phyloP scores from a whole-genome alignment of 1,140 invertebrate genomes.

The Notospermus geniculatus region DNA sequence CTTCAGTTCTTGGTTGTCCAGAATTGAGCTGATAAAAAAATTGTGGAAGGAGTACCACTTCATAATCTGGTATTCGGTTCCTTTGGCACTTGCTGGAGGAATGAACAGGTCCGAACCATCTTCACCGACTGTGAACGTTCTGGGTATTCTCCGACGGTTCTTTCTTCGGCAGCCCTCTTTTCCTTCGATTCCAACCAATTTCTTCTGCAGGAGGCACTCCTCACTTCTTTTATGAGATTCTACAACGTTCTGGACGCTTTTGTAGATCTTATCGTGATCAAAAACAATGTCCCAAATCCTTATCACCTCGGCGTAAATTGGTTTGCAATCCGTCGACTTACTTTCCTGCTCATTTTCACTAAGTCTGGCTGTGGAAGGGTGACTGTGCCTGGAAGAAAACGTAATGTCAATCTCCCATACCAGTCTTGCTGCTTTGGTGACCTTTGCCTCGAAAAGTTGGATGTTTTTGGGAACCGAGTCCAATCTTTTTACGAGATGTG shows the following conservation, averaged over 20 bases:
- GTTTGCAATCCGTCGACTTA: neutral
- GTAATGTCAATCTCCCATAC: constrained; percentile 47
- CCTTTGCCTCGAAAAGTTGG: constrained; percentile 39
- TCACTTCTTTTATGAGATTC: constrained; percentile 40
- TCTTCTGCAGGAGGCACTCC: constrained; percentile 39
- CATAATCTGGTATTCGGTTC: constrained; percentile 51
- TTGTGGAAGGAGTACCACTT: constrained; percentile 52
- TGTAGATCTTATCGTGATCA: constrained; percentile 32
- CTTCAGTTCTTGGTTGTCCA: constrained; percentile 34
- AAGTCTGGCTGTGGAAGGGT: constrained; percentile 25
- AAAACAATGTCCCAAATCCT: constrained; percentile 48
- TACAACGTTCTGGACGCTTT: constrained; percentile 31
- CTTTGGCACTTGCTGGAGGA: constrained; percentile 44
- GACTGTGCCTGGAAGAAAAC: constrained; percentile 42
- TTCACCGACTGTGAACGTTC: constrained; percentile 28
- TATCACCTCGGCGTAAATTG: constrained; percentile 47
- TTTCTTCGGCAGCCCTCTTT: constrained; percentile 10
- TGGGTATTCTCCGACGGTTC: constrained; percentile 25
- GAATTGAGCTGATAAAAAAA: constrained; percentile 33
- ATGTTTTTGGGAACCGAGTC: constrained; percentile 32
- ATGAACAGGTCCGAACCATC: constrained; percentile 19
- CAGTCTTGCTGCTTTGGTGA: constrained; percentile 34
- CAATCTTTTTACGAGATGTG: constrained; percentile 27
- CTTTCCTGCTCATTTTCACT: constrained; percentile 26
- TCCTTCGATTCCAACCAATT: constrained; percentile 28